Base-by-base conservation (phyloP, 2,888 invertebrate genomes). In the Tinea pellionella region DNA sequence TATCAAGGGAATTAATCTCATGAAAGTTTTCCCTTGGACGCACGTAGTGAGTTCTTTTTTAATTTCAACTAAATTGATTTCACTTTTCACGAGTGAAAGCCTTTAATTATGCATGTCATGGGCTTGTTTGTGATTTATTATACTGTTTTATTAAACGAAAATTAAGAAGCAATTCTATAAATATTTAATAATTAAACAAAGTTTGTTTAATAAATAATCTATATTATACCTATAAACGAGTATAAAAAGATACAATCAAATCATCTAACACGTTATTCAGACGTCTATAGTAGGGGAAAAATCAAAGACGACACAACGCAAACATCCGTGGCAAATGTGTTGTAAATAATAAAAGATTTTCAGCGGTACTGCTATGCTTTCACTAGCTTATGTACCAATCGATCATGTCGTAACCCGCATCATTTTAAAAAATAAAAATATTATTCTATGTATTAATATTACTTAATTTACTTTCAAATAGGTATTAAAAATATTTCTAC, bases 1-100 rank as follows among this genome's bases (percentile, higher is more conserved):
- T 87, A 86, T 87, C 87, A 85, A 83, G 80, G 80, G 83, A 84
- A 86, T 86, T 86, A 86, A 86, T 87, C 85, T 82, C 74, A 71
- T 71, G 75, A 77, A 84, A 82, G 75, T 83, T 81, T 80, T 78
- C 81, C 81, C 75, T 72, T 74, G 79, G 80, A 80, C 80, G 75
- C 67, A 68, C 16, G 15, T 47, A 16, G 47, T 9, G 47, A 55
- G n/a, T 15, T n/a, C n/a, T 75, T 78, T 78, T 80, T 79, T 77
- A 74, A 78, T 78, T 74, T 66, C 68, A 70, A 69, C 68, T 66
- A 74, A 80, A 80, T 80, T 79, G 78, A 80, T 80, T 80, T 73
- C 68, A 67, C 66, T 67, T 68, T 68, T 70, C 68, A 32, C 32
- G 16, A 7, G 2, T n/a, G 57, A 57, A 32, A 32, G 57, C 55